phyloP scores from a whole-genome alignment of 2,113 vertebrate genomes.

The Potamarius usumacintae region DNA sequence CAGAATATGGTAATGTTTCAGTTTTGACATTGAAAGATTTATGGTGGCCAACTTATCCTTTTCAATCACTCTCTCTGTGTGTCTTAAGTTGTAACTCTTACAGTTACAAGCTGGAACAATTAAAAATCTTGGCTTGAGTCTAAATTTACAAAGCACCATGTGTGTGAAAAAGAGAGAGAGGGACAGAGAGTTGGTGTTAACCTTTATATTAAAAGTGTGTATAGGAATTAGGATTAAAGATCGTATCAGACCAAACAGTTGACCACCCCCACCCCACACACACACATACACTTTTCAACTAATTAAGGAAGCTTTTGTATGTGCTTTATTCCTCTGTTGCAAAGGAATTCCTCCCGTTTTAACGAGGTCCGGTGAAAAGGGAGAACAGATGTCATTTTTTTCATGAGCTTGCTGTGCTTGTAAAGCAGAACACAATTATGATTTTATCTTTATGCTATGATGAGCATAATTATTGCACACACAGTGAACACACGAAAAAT shows the following conservation, averaged over 20 bases:
- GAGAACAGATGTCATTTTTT: conserved; percentile 48
- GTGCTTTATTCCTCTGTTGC: conserved; percentile 12
- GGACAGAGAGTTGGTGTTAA: background rate
- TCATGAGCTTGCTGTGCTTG: conserved; percentile 42
- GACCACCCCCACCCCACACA: too few relatives aligned
- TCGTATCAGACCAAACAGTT: too few relatives aligned
- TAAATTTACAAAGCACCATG: background rate
- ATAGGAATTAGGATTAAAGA: too few relatives aligned
- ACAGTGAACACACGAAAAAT: conserved; percentile 40
- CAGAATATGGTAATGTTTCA: too few relatives aligned
- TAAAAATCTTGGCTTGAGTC: background rate
- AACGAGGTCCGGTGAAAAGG: conserved; percentile 44
- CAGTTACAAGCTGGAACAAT: too few relatives aligned
- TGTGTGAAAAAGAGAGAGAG: background rate
- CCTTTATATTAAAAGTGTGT: background rate
- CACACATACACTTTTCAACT: background rate
- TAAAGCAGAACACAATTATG: conserved; percentile 49
- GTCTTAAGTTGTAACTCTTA: too few relatives aligned
- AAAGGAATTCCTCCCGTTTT: conserved; percentile 17
- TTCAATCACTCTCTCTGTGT: too few relatives aligned
- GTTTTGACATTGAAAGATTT: too few relatives aligned
- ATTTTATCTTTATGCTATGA: conserved; percentile 49
- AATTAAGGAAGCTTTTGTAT: conserved; percentile 3
- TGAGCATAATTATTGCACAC: conserved; percentile 46
- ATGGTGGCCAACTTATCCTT: too few relatives aligned